Base-by-base conservation (phyloP, 1,140 invertebrate species). In the Philaenus spumarius region DNA sequence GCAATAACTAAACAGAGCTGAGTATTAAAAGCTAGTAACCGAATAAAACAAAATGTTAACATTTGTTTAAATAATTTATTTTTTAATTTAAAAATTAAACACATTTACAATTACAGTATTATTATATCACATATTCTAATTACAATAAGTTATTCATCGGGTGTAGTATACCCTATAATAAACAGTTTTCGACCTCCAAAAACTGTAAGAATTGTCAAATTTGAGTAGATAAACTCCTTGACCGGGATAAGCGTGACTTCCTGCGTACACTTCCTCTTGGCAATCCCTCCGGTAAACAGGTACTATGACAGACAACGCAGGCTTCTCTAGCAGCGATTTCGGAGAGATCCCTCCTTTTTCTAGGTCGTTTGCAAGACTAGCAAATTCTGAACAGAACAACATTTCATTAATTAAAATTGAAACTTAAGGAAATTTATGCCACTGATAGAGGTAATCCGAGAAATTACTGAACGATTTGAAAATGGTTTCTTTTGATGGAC, bases 111-210 rank as follows among this genome's bases (percentile, higher is more conserved):
- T 30, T 4, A n/a, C n/a, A n/a, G n/a, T n/a, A 30, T 30, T 30
- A 30, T n/a, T 30, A 30, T 30, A 30, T 30, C 26, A 30, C 26
- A 30, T 30, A 30, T 30, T 30, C 26, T 30, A 30, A 3, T 30
- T 30, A 30, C 26, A 30, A 9, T 30, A 30, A 30, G n/a, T 24
- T 20, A 43, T 45, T 73, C 71, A 84, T 62, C 83, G 84, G 50
- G 94, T 97, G 68, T 98, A 99, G 72, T 97, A 99, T 40, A 99
- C 94, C 75, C 96, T 82, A 75, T 99, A 99, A 73, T 98, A 99
- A 23, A 99, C 80, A 11, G 93, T 97, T 85, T 99, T 99, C 64
- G 93, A 97, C 66, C 97, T 84, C 96, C 96, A 99, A 55, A 99
- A 77, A 40, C 95, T 98, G 75, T 98, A 99, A 0, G 95, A 96